Evolutionary conservation across 2,113 vertebrate genomes (phyloP).

Genomic region (Paramisgurnus dabryanus): DNA sequence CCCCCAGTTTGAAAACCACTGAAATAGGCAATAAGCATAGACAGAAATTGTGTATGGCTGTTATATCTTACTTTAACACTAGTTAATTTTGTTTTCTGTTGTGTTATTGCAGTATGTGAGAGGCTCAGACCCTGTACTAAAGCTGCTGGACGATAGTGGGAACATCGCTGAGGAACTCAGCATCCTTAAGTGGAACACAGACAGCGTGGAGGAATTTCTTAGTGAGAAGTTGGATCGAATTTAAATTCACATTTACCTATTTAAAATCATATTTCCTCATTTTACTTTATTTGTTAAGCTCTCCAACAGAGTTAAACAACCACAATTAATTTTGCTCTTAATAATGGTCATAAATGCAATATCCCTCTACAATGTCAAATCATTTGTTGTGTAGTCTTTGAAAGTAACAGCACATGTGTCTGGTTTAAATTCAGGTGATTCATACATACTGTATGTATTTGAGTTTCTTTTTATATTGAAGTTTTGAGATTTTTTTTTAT

Average conservation of each 20-base stretch:
- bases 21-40: not conserved
- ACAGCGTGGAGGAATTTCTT: constrained; percentile 97
- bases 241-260: constrained; percentile 62
- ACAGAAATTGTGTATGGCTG: not conserved
- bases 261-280: not conserved
- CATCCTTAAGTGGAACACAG: constrained; percentile 99
- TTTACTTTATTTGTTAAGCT: not conserved
- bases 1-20: too few species aligned
- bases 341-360: not conserved
- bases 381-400: not conserved
- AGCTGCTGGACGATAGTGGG: constrained; percentile 97
- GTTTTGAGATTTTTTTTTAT: constrained; percentile 53
- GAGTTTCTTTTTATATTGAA: constrained; percentile 37
- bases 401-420: not conserved
- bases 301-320: not conserved
- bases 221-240: constrained; percentile 93
- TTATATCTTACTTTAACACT: not conserved
- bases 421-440: not conserved
- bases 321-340: not conserved
- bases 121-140: constrained; percentile 96
- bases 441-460: not conserved
- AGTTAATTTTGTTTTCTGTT: constrained; percentile 1
- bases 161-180: constrained; percentile 98
- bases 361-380: not conserved
- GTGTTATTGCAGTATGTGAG: constrained; percentile 84